Evolutionary conservation across 2,888 invertebrate genomes (phyloP).

Genomic region (Pseudococcus jackbeardsleyi): DNA sequence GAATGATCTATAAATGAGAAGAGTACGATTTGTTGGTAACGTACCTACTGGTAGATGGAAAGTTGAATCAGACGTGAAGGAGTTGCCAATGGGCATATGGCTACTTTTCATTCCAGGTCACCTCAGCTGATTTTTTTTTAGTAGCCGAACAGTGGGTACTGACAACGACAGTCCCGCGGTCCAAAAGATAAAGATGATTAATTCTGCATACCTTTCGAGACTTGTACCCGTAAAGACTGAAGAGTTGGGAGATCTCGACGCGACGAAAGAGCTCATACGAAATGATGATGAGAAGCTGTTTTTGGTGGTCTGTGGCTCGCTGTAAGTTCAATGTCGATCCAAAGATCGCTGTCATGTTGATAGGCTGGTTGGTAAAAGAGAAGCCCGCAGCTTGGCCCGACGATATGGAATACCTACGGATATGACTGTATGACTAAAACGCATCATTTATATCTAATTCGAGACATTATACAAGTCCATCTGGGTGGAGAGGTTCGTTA

Average conservation of each 20-base stretch:
- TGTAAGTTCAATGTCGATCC: neutral
- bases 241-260: too few relatives aligned
- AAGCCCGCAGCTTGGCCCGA: neutral
- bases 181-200: neutral
- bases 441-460: conserved; percentile 17
- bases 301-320: neutral
- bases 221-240: neutral
- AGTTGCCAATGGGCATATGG: too few relatives aligned
- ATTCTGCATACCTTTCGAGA: neutral
- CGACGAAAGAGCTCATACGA: too few relatives aligned
- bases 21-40: too few relatives aligned
- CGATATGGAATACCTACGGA: neutral
- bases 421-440: neutral
- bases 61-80: too few relatives aligned
- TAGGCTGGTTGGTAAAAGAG: neutral
- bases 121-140: neutral
- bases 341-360: neutral
- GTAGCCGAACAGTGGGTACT: neutral
- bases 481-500: neutral
- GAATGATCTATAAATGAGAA: too few relatives aligned
- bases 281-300: neutral
- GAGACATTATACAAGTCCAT: neutral
- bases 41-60: too few relatives aligned
- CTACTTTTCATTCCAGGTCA: too few relatives aligned
- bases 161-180: neutral